phyloP scores from a whole-genome alignment of 2,888 invertebrate species.

The Cephus pulcher region DNA sequence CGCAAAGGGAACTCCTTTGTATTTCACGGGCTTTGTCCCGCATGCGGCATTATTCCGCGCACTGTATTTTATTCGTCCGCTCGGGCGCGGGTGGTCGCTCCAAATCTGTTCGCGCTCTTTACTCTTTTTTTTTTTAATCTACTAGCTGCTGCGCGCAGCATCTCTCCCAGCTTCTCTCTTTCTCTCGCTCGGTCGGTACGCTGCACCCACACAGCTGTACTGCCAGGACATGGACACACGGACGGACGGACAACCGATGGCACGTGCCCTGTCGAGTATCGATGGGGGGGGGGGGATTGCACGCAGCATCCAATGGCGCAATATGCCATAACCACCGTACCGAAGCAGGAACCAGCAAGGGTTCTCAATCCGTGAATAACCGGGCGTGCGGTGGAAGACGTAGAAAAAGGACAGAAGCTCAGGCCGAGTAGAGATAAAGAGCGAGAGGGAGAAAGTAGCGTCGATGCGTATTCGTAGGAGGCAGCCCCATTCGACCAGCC shows the following conservation, averaged over 20 bases:
- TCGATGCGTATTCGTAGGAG: too few relatives aligned
- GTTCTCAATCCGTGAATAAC: not conserved
- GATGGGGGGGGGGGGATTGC: conserved; percentile 45
- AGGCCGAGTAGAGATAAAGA: too few relatives aligned
- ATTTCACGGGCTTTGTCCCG: conserved; percentile 8
- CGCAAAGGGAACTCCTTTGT: conserved; percentile 17
- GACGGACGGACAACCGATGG: conserved; percentile 57
- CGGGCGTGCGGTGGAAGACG: too few relatives aligned
- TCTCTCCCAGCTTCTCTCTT: not conserved
- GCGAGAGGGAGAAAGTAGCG: too few relatives aligned
- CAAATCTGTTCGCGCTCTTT: not conserved
- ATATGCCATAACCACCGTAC: conserved; percentile 38
- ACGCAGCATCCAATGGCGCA: conserved; percentile 43
- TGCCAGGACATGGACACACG: too few relatives aligned
- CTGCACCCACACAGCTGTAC: too few relatives aligned
- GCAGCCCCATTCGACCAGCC: too few relatives aligned
- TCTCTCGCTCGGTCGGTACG: too few relatives aligned
- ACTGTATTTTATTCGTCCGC: not conserved
- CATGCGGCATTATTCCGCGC: not conserved
- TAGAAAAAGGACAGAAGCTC: too few relatives aligned
- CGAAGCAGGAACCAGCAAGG: not conserved
- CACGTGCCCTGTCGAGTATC: conserved; percentile 61
- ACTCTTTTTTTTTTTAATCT: too few relatives aligned
- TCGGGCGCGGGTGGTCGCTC: conserved; percentile 2
- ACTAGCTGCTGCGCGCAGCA: not conserved